These are phyloP conservation scores for Baryphthengus martii DNA, from an alignment of 2,113 vertebrate genomes.

Conservation along the genomic window DNA sequence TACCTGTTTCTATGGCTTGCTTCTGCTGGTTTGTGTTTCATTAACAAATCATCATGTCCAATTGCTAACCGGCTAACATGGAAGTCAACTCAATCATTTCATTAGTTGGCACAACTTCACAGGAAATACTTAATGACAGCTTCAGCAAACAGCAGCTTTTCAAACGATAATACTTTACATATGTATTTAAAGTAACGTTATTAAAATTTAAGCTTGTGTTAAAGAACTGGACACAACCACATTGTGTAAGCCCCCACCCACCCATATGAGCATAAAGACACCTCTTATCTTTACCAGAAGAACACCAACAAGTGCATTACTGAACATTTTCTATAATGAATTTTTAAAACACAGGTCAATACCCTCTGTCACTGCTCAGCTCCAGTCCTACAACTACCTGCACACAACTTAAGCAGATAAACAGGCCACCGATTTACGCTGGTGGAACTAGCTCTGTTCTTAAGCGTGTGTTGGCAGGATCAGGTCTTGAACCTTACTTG, in stretches of 20 bases:
- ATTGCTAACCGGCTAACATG: slow-evolving; percentile 21
- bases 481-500: neutral
- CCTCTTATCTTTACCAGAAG: slow-evolving; percentile 61
- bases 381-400: neutral
- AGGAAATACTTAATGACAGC: slow-evolving; percentile 73
- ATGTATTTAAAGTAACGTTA: slow-evolving; percentile 69
- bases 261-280: slow-evolving; percentile 35
- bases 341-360: slow-evolving; percentile 39
- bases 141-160: slow-evolving; percentile 75
- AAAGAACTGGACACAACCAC: slow-evolving; percentile 65
- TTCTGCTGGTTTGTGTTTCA: slow-evolving; percentile 20
- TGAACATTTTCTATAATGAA: slow-evolving; percentile 58
- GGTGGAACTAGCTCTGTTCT: neutral
- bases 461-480: neutral
- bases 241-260: slow-evolving; percentile 54
- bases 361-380: neutral
- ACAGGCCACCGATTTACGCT: neutral
- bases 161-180: slow-evolving; percentile 73
- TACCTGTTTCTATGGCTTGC: slow-evolving; percentile 20
- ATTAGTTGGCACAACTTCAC: slow-evolving; percentile 75
- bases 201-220: slow-evolving; percentile 67
- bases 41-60: neutral
- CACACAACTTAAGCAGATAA: neutral
- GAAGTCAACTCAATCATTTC: slow-evolving; percentile 28
- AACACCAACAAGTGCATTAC: slow-evolving; percentile 74